These are phyloP conservation scores for Furcula furcula DNA, from an alignment of 2,888 invertebrate species.

Conservation along the genomic window DNA sequence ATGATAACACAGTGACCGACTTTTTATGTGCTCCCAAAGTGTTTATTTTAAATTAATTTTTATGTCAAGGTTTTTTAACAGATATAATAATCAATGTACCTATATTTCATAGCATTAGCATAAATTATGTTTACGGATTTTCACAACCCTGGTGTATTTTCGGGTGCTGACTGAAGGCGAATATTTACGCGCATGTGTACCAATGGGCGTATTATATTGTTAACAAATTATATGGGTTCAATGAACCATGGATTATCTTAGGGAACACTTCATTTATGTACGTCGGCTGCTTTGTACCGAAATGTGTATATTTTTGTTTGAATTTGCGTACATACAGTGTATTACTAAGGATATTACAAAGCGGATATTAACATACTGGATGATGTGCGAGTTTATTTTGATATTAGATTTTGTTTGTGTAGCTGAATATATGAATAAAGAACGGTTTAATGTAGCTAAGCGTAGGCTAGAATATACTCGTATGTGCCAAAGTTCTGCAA, in stretches of 20 bases:
- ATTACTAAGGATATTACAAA: neutral
- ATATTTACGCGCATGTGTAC: neutral
- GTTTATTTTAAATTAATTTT: too few species aligned
- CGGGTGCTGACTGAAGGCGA: neutral
- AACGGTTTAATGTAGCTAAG: too few species aligned
- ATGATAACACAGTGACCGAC: too few species aligned
- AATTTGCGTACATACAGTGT: neutral
- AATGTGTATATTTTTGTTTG: neutral
- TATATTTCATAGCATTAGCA: too few species aligned
- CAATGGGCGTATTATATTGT: slow-evolving; percentile 1
- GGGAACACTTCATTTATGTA: neutral
- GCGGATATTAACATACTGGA: neutral
- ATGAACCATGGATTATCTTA: neutral
- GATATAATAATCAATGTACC: too few species aligned
- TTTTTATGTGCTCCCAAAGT: too few species aligned
- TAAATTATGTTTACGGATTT: too few species aligned
- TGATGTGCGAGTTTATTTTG: neutral
- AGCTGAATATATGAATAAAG: too few species aligned
- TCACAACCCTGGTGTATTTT: neutral
- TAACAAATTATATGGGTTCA: neutral
- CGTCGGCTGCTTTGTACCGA: too few species aligned
- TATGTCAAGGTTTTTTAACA: too few species aligned
- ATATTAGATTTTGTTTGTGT: neutral
- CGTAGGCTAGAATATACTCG: too few species aligned
- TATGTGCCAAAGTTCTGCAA: too few species aligned